Evolutionary conservation across 92 coral and sea anemone species (phyloP).

Genomic region (Porites divaricata): DNA sequence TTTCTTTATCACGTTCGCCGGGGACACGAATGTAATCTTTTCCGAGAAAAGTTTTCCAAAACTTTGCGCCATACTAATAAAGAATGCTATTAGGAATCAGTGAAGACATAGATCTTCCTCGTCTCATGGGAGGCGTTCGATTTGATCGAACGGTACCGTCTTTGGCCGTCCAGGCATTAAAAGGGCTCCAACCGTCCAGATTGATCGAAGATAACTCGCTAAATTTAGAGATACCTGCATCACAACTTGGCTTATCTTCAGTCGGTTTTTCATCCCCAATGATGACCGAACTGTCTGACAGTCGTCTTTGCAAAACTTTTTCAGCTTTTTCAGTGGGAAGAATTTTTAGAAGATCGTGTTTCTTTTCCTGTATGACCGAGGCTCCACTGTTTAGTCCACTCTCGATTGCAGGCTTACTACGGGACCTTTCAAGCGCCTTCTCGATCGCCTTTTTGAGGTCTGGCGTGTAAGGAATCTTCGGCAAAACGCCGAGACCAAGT

Average conservation of each 20-base stretch:
- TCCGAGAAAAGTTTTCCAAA: background rate
- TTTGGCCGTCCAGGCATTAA: constrained; percentile 52
- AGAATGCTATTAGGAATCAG: constrained; percentile 83
- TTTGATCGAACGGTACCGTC: constrained; percentile 28
- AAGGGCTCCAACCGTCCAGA: constrained; percentile 74
- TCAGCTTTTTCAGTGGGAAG: background rate
- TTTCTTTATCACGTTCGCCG: background rate
- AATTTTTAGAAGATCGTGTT: background rate
- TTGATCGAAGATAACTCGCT: constrained; percentile 68
- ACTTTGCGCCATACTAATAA: constrained; percentile 22
- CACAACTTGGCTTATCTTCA: background rate
- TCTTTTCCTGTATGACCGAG: constrained; percentile 6
- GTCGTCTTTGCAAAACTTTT: constrained; percentile 13
- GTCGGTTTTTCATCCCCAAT: background rate
- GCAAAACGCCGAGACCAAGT: constrained; percentile 65
- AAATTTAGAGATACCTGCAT: constrained; percentile 48
- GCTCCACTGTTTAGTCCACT: background rate
- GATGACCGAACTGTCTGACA: constrained; percentile 29
- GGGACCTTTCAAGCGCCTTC: constrained; percentile 68
- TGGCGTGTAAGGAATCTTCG: constrained; percentile 78
- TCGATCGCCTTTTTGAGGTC: constrained; percentile 80
- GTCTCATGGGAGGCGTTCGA: constrained; percentile 7
- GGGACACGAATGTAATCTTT: background rate
- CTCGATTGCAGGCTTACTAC: background rate
- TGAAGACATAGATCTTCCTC: constrained; percentile 41